Evolutionary conservation across 1,140 invertebrate species (phyloP).

Genomic region (Gonioctena quinquepunctata): DNA sequence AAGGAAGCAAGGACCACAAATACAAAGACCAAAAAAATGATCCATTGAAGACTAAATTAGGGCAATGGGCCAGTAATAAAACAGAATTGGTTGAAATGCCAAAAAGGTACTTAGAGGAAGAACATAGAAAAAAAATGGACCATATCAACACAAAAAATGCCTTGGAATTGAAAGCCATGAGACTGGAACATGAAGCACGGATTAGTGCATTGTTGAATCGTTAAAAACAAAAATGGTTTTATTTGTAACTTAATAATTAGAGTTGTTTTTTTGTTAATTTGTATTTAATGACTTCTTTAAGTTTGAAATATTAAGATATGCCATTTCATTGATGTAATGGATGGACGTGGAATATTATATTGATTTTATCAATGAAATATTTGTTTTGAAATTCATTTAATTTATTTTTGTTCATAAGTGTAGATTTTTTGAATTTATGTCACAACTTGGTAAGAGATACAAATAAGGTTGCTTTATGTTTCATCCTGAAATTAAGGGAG

Average conservation of each 20-base stretch:
- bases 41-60: not conserved
- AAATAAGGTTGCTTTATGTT: not conserved
- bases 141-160: not conserved
- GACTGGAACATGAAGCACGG: not conserved
- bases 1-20: too few relatives aligned
- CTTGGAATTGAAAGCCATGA: not conserved
- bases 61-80: not conserved
- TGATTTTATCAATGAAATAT: too few relatives aligned
- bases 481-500: not conserved
- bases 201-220: not conserved
- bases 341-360: too few relatives aligned
- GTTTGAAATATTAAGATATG: too few relatives aligned
- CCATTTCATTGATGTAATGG: too few relatives aligned
- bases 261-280: too few relatives aligned
- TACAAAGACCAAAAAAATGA: too few relatives aligned
- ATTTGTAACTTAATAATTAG: not conserved
- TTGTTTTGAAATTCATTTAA: too few relatives aligned
- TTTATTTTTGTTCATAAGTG: too few relatives aligned
- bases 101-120: not conserved
- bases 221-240: constrained; percentile 1
- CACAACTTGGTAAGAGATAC: too few relatives aligned
- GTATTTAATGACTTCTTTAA: too few relatives aligned
- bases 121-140: not conserved
- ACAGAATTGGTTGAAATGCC: not conserved
- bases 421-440: too few relatives aligned